Percentiles rank a stretch among this genome's conserved stretches.
Evolutionary conservation across 2,113 vertebrate species (phyloP).

Genomic region (Elachura formosa): DNA sequence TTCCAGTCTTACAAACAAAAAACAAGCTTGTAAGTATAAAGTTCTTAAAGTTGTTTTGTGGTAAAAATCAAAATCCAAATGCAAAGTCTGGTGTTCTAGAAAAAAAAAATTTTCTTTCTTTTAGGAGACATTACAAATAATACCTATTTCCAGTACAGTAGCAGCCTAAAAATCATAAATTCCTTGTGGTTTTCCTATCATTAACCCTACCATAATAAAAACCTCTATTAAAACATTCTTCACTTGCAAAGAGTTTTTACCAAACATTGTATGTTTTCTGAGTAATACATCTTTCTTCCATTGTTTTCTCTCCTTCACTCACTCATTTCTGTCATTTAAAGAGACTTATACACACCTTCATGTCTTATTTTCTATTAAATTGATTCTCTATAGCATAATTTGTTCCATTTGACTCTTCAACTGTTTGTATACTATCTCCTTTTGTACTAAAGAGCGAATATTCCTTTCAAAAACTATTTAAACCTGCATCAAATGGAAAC

Average conservation of each 20-base stretch:
- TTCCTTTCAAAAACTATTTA: not conserved
- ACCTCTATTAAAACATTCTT: not conserved
- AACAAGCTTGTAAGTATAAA: not conserved
- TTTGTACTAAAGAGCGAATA: not conserved
- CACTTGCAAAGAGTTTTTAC: not conserved
- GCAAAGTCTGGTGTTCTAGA: not conserved
- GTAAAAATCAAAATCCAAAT: not conserved
- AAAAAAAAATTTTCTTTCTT: not conserved
- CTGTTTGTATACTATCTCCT: not conserved
- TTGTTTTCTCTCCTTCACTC: not conserved
- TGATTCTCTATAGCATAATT: not conserved
- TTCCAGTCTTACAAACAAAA: not conserved
- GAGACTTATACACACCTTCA: not conserved
- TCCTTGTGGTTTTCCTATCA: not conserved
- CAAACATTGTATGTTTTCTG: not conserved
- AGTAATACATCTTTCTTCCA: not conserved
- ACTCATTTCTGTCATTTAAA: not conserved
- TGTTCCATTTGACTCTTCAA: not conserved
- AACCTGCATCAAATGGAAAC: not conserved
- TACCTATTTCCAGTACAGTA: not conserved
- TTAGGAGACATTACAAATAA: not conserved
- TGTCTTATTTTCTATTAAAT: not conserved
- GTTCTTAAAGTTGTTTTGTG: not conserved
- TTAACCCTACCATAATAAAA: not conserved
- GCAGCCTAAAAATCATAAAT: not conserved